Base-by-base conservation (phyloP, 2,888 invertebrate genomes). In the Leptothorax acervorum region DNA sequence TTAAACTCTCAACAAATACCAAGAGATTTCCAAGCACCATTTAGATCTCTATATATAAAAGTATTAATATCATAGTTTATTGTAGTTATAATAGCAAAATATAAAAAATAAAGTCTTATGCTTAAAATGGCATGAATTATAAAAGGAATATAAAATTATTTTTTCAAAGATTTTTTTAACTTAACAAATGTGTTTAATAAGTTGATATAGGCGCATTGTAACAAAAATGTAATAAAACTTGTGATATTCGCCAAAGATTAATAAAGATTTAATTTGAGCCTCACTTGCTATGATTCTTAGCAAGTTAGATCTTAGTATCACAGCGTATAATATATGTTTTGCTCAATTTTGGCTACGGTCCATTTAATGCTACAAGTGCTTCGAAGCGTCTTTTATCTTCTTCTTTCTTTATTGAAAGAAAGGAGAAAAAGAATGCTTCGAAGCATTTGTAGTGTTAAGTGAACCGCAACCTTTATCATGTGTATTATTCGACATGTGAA, bases 251-350 rank as follows among this genome's bases (percentile, higher is more conserved):
- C 31, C 6, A 31, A 70, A 45, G 23, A 51, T 70, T 70, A 35
- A 70, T 31, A 70, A 70, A 35, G 12, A 53, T n/a, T 70, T 73
- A 18, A 73, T 15, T 55, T 73, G 39, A 57, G 39, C 5, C 18
- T 70, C 12, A 53, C 53, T 70, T 53, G n/a, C 35, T 39, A 53
- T 53, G n/a, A 71, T 55, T 23, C 9, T 53, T 9, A n/a, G 53
- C 23, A 23, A 55, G 23, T 55, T n/a, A 23, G 42, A 39, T 18
- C 57, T 73, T 57, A 57, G 42, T 42, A 57, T 57, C 42, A 28
- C 39, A 73, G 73, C 18, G 9, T 73, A 15, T 1, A 57, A 5
- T 73, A 15, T 1, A 57, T 73, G 9, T 55, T 42, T 55, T 6
- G 23, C 23, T 42, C 5, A 15, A 42, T 23, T 23, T 23, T 23